Base-by-base conservation (phyloP, 2,797 vertebrate species). In the Hirundo rustica region DNA sequence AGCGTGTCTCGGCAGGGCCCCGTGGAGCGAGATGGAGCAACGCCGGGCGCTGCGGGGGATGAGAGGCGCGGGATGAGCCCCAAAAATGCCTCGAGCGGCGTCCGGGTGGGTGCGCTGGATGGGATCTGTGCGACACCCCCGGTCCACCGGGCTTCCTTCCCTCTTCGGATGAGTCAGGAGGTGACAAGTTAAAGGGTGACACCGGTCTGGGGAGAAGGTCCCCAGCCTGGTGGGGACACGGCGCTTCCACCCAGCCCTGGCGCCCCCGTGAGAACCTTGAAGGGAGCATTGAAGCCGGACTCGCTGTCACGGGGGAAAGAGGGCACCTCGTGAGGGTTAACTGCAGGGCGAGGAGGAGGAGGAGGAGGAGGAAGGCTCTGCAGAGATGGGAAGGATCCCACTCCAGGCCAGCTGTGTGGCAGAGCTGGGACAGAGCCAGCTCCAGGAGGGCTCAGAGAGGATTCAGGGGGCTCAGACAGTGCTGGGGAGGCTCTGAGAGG, bases 81-180 rank as follows among this genome's bases (percentile, higher is more conserved):
- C 71, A 4, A 17, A 17, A n/a, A 10, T 2, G 16, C 30, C 5
- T 7, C 12, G 1, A 71, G 79, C 40, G 10, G 61, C 5, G 0
- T 3, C 13, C 0, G 20, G 20, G 9, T 3, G n/a, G 13, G 11
- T 26, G 30, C n/a, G 4, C 10, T 16, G 32, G 17, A 10, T 16
- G 54, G 54, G 80, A 47, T 32, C 25, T 18, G 6, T 8, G 27
- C 29, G 36, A 34, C 40, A 13, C 5, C 12, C 45, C 44, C 45
- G 57, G 11, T 13, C 57, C 17, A 1, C 23, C 44, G 11, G 29
- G 20, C 32, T 58, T 78, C 47, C 30, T 72, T 77, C 48, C 13
- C 23, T 40, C 44, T 22, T 44, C 9, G 34, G 18, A 48, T 22
- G 64, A 27, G 29, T 18, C 34, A 12, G 62, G 44, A 67, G 53